Conservation (phyloP, 2,113 vertebrate species). For the Morone saxatilis region DNA sequence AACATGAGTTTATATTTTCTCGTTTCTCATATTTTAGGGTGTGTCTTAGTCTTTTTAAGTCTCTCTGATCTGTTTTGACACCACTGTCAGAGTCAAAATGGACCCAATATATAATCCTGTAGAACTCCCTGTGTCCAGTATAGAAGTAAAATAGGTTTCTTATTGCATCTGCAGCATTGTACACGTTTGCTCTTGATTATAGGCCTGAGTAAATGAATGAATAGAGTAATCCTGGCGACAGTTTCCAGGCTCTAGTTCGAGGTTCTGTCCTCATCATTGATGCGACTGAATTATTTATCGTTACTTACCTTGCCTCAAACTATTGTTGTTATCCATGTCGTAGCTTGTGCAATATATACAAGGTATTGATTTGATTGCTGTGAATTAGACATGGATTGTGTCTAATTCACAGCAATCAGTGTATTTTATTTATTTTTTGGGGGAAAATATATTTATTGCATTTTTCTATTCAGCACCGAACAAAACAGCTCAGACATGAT, state of each 20-base stretch:
- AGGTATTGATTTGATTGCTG: conserved; percentile 19
- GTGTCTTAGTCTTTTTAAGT: not conserved
- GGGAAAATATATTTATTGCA: too few relatives aligned
- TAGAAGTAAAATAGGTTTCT: not conserved
- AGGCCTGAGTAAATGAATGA: not conserved
- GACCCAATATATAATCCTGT: too few relatives aligned
- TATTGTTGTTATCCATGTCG: conserved; percentile 18
- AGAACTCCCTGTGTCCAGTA: not conserved
- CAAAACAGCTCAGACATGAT: too few relatives aligned
- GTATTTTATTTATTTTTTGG: too few relatives aligned
- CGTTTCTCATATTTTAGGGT: too few relatives aligned
- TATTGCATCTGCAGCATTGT: not conserved
- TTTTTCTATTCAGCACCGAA: too few relatives aligned
- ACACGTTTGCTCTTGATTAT: not conserved
- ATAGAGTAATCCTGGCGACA: not conserved
- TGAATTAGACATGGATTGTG: conserved; percentile 5
- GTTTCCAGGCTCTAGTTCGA: not conserved
- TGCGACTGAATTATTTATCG: conserved; percentile 28
- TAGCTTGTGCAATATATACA: not conserved
- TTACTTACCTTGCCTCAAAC: conserved; percentile 30
- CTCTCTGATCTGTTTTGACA: not conserved
- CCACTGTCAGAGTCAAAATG: not conserved
- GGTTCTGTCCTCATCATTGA: not conserved
- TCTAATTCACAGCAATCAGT: not conserved
- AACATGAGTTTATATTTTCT: not conserved